Base-by-base conservation (phyloP, 2,888 invertebrate species). In the Aricia artaxerxes region DNA sequence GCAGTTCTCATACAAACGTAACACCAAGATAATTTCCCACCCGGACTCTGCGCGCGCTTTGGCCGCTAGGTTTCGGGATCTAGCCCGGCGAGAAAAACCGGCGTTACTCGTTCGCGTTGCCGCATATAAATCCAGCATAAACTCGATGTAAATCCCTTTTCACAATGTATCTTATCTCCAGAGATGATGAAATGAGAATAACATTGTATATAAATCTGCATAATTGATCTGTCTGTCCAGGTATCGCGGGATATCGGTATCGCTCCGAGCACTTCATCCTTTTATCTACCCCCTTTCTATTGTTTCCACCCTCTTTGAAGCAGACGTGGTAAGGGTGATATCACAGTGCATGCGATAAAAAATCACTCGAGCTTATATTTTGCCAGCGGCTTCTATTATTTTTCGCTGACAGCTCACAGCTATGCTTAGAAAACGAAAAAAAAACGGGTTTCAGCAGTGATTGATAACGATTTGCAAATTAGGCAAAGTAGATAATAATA, bases 181-280 rank as follows among this genome's bases (percentile, higher is more conserved):
- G 35, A 69, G 49, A 76, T 53, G 31, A 75, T 76, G 16, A 76
- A 76, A 57, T 76, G 76, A 57, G 44, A 73, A 73, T 35, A n/a
- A 16, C 11, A 76, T 35, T 76, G 49, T 35, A 57, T 76, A 53
- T 49, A 76, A 53, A 53, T 76, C 76, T 76, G 76, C 76, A 76
- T 76, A 76, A 76, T 76, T 76, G 76, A 76, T 76, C 76, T 76
- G 76, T 76, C 76, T 76, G 76, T 76, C 35, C 76, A 76, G 76
- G 76, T 76, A 76, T 76, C 76, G 53, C 49, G 76, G 76, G 76
- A 76, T 76, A 76, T 76, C 76, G 76, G 57, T 76, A 76, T 76
- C 76, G 76, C 53, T 76, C 76, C 76, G 53, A 76, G 57, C 76
- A 76, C 76, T 76, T 76, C 76, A 76, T 76, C 76, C 76, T 76